phyloP scores from a whole-genome alignment of 2,888 invertebrate species.

The Busseola fusca region DNA sequence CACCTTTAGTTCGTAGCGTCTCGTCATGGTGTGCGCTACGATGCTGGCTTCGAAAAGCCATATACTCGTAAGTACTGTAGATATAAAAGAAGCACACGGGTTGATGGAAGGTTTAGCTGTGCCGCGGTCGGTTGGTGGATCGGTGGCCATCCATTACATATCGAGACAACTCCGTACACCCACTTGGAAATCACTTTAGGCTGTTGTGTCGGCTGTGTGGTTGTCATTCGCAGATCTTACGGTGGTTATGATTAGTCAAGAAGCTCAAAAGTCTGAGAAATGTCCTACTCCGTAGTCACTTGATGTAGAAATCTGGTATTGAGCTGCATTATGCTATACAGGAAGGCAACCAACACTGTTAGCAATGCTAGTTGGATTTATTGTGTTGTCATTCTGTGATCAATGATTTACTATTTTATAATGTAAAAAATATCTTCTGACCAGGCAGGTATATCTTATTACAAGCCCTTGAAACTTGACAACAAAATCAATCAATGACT shows the following conservation, averaged over 20 bases:
- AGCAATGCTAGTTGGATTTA: neutral
- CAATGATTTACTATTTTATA: neutral
- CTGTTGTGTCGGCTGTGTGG: neutral
- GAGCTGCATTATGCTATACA: neutral
- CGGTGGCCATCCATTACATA: neutral
- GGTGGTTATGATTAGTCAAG: neutral
- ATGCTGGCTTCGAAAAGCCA: neutral
- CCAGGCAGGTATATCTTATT: constrained; percentile 6
- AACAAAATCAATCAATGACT: constrained; percentile 20
- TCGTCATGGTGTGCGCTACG: constrained; percentile 4
- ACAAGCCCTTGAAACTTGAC: constrained; percentile 24
- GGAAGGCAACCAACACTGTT: neutral
- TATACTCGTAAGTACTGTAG: too few relatives aligned
- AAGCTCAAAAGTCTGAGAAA: neutral
- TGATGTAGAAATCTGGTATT: neutral
- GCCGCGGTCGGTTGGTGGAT: neutral
- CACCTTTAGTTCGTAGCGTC: neutral
- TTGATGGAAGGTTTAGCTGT: neutral
- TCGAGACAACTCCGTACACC: neutral
- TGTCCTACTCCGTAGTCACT: neutral
- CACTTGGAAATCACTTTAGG: neutral
- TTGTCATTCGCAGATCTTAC: neutral
- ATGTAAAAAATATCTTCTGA: neutral
- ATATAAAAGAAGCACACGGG: neutral
- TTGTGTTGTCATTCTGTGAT: neutral